Percentiles rank a stretch among this genome's conserved stretches.
Conservation (phyloP, 2,888 invertebrate genomes). For the Cephus runcator region DNA sequence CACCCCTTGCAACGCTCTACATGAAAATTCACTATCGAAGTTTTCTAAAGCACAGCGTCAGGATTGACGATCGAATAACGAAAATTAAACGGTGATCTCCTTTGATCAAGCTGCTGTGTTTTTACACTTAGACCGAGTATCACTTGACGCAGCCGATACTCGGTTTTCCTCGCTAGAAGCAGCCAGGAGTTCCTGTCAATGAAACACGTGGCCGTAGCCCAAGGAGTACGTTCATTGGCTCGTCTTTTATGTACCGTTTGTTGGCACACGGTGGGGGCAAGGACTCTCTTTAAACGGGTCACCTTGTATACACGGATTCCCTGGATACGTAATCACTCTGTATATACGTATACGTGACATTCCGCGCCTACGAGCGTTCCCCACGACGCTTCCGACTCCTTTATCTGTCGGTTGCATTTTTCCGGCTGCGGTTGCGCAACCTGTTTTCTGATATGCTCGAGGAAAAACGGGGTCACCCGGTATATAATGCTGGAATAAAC, state of each 20-base stretch:
- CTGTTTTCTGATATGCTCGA: not conserved
- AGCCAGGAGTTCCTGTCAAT: not conserved
- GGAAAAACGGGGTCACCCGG: not conserved
- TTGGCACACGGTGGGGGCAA: not conserved
- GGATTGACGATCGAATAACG: not conserved
- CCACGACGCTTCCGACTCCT: not conserved
- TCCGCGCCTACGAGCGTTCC: not conserved
- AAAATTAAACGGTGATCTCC: not conserved
- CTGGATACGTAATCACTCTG: not conserved
- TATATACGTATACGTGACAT: not conserved
- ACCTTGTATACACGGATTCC: conserved; percentile 1
- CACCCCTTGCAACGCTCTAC: not conserved
- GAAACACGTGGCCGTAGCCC: not conserved
- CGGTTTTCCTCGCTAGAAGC: not conserved
- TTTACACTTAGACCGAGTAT: not conserved
- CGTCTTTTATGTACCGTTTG: not conserved
- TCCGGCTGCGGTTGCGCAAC: not conserved
- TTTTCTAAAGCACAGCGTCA: not conserved
- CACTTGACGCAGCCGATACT: not conserved
- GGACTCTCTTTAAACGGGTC: conserved; percentile 1
- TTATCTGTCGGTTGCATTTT: not conserved
- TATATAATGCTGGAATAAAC: not conserved
- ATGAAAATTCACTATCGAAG: not conserved
- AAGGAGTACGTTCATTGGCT: not conserved
- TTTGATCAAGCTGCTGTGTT: not conserved